Base-by-base conservation (phyloP, 1,140 invertebrate genomes). In the Pomacea maculata region DNA sequence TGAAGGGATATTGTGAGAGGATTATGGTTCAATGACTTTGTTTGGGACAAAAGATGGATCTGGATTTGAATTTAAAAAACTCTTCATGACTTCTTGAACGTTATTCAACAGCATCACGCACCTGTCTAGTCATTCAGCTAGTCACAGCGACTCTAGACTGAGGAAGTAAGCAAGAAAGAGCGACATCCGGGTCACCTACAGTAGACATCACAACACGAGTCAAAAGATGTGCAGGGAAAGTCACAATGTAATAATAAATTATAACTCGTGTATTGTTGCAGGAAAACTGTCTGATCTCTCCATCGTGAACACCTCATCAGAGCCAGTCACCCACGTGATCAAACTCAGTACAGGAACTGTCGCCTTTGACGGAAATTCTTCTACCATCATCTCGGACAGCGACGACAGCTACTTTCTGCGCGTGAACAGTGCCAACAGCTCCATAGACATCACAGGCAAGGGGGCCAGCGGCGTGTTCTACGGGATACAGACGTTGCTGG, bases 391-490 rank as follows among this genome's bases (percentile, higher is more conserved):
- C 19, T 77, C 63, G 25, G 4, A 57, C 54, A 80, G 65, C 45
- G 34, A 71, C 1, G 87, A 88, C n/a, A 79, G 78, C 5, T 86
- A 88, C 75, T 25, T 15, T 17, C 74, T 89, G 9, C 52, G 68
- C 7, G 81, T 85, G 19, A 71, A 85, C 25, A 25, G 67, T 29
- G 21, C 74, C 11, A 76, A 34, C 1, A 65, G 72, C 15, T 55
- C 21, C 15, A 80, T 89, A 17, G 71, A 74, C 12, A 76, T 90
- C 10, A 80, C 55, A 1, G 87, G 86, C 7, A 73, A 70, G 25
- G 80, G 78, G n/a, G 11, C 54, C 12, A 67, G 80, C 19, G 89
- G 88, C 19, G 83, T 88, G 4, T 88, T 89, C 78, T 87, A 88
- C 77, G 89, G 83, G 0, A 70, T 87, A 15, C 85, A 88, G 61